phyloP scores from a whole-genome alignment of 2,797 vertebrate species.

The Thalassophryne amazonica region DNA sequence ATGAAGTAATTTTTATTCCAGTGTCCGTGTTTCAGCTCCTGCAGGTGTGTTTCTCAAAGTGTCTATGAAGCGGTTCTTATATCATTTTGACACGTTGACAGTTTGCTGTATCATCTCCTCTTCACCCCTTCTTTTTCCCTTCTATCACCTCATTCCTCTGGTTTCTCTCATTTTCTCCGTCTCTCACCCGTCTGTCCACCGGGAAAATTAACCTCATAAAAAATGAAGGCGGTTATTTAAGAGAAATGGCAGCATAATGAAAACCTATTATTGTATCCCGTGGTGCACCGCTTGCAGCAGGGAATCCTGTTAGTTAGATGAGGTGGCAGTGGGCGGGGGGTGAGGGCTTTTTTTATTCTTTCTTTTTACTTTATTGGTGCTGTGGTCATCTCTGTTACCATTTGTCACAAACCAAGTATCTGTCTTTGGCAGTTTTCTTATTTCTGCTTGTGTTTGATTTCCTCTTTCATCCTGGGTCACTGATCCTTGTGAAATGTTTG shows the following conservation, averaged over 20 bases:
- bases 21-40: neutral
- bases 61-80: slow-evolving; percentile 10
- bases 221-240: slow-evolving; percentile 81
- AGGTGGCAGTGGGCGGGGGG: slow-evolving; percentile 4
- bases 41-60: slow-evolving; percentile 3
- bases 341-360: neutral
- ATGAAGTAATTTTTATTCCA: slow-evolving; percentile 2
- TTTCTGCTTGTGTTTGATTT: slow-evolving; percentile 59
- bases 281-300: slow-evolving; percentile 49
- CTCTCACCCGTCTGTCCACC: slow-evolving; percentile 15
- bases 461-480: slow-evolving; percentile 29
- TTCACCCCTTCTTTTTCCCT: neutral
- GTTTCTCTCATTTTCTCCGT: slow-evolving; percentile 9
- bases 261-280: slow-evolving; percentile 74
- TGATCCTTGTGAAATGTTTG: neutral
- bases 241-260: slow-evolving; percentile 75
- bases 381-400: slow-evolving; percentile 47
- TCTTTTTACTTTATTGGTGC: slow-evolving; percentile 43
- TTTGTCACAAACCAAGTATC: slow-evolving; percentile 26
- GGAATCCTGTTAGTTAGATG: slow-evolving; percentile 63
- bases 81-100: too few species aligned
- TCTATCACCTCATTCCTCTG: slow-evolving; percentile 1
- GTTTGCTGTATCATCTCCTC: slow-evolving; percentile 15
- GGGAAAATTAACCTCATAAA: slow-evolving; percentile 77
- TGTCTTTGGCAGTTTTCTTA: slow-evolving; percentile 53